Percentiles rank a stretch among this genome's conserved stretches.
Conservation (phyloP, 2,113 vertebrate species). For the Paedocypris sp. region DNA sequence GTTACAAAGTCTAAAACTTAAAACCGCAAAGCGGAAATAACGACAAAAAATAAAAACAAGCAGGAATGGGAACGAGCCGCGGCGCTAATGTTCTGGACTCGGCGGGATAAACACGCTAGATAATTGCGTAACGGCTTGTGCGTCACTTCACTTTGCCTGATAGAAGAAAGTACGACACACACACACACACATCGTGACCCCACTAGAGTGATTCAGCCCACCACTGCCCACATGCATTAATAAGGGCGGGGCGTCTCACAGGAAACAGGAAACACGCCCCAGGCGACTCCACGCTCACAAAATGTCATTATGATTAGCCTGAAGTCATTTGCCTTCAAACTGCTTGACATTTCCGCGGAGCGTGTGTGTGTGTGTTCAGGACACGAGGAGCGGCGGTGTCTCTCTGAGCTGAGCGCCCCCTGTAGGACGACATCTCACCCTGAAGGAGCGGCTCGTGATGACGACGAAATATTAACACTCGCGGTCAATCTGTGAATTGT, state of each 20-base stretch:
- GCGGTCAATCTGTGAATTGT: too few relatives aligned
- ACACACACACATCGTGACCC: not conserved
- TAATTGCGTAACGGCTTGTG: conserved; percentile 31
- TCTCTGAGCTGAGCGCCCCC: not conserved
- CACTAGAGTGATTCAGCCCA: conserved; percentile 26
- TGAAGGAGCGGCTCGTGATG: too few relatives aligned
- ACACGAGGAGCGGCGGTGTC: not conserved
- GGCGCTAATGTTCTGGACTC: conserved; percentile 20
- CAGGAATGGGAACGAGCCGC: conserved; percentile 19
- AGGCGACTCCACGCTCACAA: conserved; percentile 9
- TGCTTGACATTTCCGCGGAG: conserved; percentile 30
- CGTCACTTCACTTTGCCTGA: conserved; percentile 31
- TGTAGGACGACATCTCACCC: not conserved
- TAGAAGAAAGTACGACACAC: conserved; percentile 12
- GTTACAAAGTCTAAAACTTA: too few relatives aligned
- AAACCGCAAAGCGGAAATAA: too few relatives aligned
- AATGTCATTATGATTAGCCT: conserved; percentile 36
- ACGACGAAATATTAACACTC: too few relatives aligned
- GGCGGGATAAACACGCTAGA: conserved; percentile 18
- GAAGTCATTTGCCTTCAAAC: conserved; percentile 17
- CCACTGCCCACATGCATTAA: conserved; percentile 21
- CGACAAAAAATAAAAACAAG: too few relatives aligned
- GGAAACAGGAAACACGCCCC: not conserved
- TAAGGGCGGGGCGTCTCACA: conserved; percentile 19
- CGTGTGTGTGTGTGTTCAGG: not conserved